Evolutionary conservation across 2,113 vertebrate species (phyloP).

Genomic region (Asarcornis scutulata): DNA sequence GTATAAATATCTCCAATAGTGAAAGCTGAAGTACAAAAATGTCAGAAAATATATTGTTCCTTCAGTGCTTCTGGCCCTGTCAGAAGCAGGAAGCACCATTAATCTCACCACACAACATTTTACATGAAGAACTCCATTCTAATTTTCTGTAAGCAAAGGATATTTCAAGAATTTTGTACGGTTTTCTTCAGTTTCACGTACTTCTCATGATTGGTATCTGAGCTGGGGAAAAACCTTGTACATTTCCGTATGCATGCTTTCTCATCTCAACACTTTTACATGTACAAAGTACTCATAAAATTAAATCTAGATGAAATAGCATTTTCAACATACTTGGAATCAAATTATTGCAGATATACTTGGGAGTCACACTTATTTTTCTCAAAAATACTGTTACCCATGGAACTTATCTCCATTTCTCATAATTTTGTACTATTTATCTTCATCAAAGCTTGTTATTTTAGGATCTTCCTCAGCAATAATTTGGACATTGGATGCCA

Average conservation of each 20-base stretch:
- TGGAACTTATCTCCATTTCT: not conserved
- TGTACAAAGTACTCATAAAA: not conserved
- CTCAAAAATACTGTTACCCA: not conserved
- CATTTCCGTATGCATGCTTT: not conserved
- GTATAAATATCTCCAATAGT: not conserved
- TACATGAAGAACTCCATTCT: not conserved
- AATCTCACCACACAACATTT: not conserved
- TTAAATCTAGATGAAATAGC: not conserved
- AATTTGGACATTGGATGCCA: constrained; percentile 8
- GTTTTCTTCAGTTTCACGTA: not conserved
- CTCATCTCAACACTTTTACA: not conserved
- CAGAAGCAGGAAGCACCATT: not conserved
- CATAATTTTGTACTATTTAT: not conserved
- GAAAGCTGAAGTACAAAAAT: not conserved
- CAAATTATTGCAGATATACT: not conserved
- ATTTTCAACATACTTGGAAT: not conserved
- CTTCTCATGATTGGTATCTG: not conserved
- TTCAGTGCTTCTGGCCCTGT: not conserved
- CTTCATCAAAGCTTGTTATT: constrained; percentile 30
- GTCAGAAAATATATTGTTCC: not conserved
- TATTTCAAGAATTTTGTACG: not conserved
- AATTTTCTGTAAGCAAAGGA: not conserved
- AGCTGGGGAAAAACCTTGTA: not conserved
- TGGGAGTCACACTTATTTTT: no score
- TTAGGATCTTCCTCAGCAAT: constrained; percentile 11